Conservation (phyloP, 2,888 invertebrate genomes). For the Temnothorax ravouxi region DNA sequence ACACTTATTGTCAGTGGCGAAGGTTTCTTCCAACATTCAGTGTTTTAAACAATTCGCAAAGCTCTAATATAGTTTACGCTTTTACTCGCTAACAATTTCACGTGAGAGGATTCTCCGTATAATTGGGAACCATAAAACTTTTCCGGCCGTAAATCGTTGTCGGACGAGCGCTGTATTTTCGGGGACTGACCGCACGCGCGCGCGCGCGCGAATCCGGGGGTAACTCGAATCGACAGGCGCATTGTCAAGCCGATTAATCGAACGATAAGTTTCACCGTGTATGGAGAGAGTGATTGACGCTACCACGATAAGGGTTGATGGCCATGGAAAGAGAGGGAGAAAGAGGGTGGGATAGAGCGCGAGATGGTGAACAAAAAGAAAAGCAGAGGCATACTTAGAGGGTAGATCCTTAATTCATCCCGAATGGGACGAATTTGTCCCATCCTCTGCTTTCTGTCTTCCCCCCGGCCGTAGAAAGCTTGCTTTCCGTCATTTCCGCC, state of each 20-base stretch:
- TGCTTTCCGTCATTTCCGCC: conserved; percentile 37
- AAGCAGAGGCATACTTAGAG: conserved; percentile 62
- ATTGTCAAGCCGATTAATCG: conserved; percentile 82
- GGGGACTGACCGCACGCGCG: conserved; percentile 63
- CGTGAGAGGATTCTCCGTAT: conserved; percentile 47
- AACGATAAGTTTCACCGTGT: conserved; percentile 79
- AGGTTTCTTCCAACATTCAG: background rate
- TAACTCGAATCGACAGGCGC: conserved; percentile 81
- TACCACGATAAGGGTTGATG: conserved; percentile 80
- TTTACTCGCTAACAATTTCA: conserved; percentile 41
- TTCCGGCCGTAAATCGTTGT: conserved; percentile 54
- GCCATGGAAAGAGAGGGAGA: conserved; percentile 60
- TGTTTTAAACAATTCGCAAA: background rate
- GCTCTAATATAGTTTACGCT: conserved; percentile 23
- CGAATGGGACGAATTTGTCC: conserved; percentile 55
- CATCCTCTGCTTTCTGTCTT: conserved; percentile 34
- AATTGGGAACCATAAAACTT: conserved; percentile 56
- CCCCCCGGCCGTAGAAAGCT: conserved; percentile 3
- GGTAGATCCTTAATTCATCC: conserved; percentile 66
- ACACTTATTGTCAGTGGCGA: background rate
- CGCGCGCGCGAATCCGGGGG: conserved; percentile 71
- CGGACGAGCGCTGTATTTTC: conserved; percentile 46
- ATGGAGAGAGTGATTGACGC: conserved; percentile 80
- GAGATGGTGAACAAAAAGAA: conserved; percentile 45
- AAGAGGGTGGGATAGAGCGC: background rate